phyloP scores from a whole-genome alignment of 2,888 invertebrate genomes.

The Oxyteleia sp. region DNA sequence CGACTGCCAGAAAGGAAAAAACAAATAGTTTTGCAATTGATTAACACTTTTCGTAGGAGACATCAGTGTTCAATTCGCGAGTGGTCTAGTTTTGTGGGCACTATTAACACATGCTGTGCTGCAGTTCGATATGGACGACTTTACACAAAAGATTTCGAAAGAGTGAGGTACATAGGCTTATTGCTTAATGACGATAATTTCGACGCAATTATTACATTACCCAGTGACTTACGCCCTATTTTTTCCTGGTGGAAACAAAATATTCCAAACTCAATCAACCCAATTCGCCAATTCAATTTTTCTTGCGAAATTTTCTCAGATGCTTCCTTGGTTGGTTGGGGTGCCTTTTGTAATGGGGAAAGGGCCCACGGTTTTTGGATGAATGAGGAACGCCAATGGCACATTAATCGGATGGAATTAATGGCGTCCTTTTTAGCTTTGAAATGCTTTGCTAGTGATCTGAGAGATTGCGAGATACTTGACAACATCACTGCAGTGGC shows the following conservation, averaged over 20 bases:
- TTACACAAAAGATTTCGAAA: constrained; percentile 51
- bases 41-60: neutral
- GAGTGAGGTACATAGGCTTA: constrained; percentile 22
- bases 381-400: neutral
- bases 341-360: neutral
- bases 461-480: constrained; percentile 61
- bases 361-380: constrained; percentile 9
- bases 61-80: constrained; percentile 42
- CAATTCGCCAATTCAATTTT: neutral
- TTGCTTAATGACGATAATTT: neutral
- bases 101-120: constrained; percentile 38
- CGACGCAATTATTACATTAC: neutral
- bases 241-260: constrained; percentile 18
- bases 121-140: constrained; percentile 45
- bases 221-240: neutral
- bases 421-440: constrained; percentile 49
- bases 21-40: neutral
- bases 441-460: constrained; percentile 65
- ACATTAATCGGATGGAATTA: constrained; percentile 12
- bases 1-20: constrained; percentile 5
- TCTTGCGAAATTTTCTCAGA: constrained; percentile 14
- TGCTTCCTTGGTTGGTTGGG: constrained; percentile 14
- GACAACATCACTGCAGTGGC: constrained; percentile 73
- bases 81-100: constrained; percentile 49
- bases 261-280: neutral